These are phyloP conservation scores for Halichondria panicea DNA, from an alignment of 37 sponge, comb jelly and placozoan genomes.

Conservation along the genomic window DNA sequence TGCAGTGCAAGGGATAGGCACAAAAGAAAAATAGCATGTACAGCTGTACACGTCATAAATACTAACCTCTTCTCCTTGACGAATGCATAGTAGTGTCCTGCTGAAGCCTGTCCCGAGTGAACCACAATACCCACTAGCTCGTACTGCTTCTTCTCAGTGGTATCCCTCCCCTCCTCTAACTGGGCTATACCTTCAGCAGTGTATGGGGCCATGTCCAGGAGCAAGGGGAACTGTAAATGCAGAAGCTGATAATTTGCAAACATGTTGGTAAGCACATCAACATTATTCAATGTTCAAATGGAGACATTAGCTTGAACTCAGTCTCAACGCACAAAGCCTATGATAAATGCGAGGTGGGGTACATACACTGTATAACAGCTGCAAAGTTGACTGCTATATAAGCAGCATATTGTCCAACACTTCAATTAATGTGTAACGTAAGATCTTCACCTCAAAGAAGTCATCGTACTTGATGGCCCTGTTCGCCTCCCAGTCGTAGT, in stretches of 20 bases:
- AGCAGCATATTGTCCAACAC: too few relatives aligned
- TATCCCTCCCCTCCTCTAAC: slow-evolving; percentile 57
- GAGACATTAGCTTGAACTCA: too few relatives aligned
- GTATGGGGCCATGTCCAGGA: slow-evolving; percentile 90
- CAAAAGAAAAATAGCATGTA: background rate
- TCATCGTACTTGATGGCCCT: slow-evolving; percentile 94
- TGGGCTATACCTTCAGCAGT: slow-evolving; percentile 77
- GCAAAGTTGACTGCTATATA: too few relatives aligned
- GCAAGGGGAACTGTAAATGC: slow-evolving; percentile 74
- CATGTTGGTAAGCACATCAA: too few relatives aligned
- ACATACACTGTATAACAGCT: too few relatives aligned
- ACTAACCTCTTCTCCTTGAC: slow-evolving; percentile 80
- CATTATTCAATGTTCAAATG: too few relatives aligned
- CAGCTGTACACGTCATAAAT: background rate
- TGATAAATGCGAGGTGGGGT: too few relatives aligned
- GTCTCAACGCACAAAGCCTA: too few relatives aligned
- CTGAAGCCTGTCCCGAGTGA: slow-evolving; percentile 94
- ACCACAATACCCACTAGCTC: slow-evolving; percentile 89
- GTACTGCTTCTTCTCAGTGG: slow-evolving; percentile 40
- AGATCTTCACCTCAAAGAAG: slow-evolving; percentile 76
- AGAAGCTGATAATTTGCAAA: too few relatives aligned
- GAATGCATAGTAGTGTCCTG: slow-evolving; percentile 97
- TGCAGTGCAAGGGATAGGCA: background rate
- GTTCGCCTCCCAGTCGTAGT: slow-evolving; percentile 92
- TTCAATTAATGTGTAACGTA: too few relatives aligned